Percentiles rank a stretch among this genome's conserved stretches.
phyloP scores from a whole-genome alignment of 2,797 vertebrate genomes.

The Acrossocheilus wenchowensis region DNA sequence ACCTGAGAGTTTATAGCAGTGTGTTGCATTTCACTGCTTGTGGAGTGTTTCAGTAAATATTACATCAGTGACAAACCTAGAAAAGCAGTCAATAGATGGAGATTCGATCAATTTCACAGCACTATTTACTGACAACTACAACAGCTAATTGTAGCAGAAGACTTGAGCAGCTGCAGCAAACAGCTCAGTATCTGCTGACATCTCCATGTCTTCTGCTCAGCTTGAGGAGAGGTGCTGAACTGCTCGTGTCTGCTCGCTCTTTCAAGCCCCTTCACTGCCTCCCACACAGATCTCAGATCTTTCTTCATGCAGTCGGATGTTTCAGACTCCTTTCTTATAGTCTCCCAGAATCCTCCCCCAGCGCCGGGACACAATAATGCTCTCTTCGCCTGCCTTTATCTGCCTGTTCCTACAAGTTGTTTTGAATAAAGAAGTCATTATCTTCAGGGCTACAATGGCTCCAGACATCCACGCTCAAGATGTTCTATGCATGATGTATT shows the following conservation, averaged over 20 bases:
- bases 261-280: constrained; percentile 7
- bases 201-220: constrained; percentile 23
- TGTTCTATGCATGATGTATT: constrained; percentile 96
- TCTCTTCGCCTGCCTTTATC: constrained; percentile 88
- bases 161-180: not conserved
- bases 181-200: constrained; percentile 23
- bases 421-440: constrained; percentile 95
- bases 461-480: constrained; percentile 93
- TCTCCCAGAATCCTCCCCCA: constrained; percentile 83
- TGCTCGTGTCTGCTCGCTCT: constrained; percentile 17
- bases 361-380: constrained; percentile 86
- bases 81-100: not conserved
- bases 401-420: constrained; percentile 94
- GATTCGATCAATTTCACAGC: not conserved
- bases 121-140: not conserved
- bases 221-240: not conserved
- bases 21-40: not conserved
- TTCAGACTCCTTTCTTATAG: constrained; percentile 77
- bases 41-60: constrained; percentile 64
- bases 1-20: constrained; percentile 12
- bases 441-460: constrained; percentile 90
- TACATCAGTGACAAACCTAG: not conserved
- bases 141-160: not conserved
- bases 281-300: constrained; percentile 51
- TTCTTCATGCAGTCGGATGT: constrained; percentile 67